Percentiles rank a stretch among this genome's conserved stretches.
Evolutionary conservation across 1,140 invertebrate genomes (phyloP).

Genomic region (Drosophila equinoxialis): DNA sequence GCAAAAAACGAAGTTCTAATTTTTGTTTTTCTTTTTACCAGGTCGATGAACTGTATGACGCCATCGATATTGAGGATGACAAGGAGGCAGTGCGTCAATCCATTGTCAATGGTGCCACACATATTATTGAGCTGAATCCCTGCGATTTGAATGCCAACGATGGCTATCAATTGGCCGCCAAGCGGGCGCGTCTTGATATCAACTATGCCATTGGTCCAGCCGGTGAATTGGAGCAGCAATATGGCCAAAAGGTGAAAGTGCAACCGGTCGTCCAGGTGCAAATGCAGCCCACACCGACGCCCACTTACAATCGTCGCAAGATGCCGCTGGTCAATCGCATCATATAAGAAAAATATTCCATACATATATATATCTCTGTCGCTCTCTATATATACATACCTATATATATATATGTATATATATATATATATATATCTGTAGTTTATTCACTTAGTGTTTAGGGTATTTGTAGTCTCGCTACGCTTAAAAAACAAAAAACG

Average conservation of each 20-base stretch:
- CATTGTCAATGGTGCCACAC: conserved; percentile 45
- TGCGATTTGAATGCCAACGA: conserved; percentile 73
- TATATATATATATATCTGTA: conserved; percentile 13
- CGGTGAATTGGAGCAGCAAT: conserved; percentile 73
- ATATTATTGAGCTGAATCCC: conserved; percentile 75
- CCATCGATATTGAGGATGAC: conserved; percentile 84
- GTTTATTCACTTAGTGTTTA: conserved; percentile 55
- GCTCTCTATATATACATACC: conserved; percentile 2
- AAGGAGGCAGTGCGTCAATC: conserved; percentile 83
- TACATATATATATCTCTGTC: background rate
- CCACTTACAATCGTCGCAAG: conserved; percentile 84
- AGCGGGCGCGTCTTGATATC: conserved; percentile 74
- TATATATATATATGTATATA: conserved; percentile 17
- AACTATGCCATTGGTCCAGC: conserved; percentile 80
- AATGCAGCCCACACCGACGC: conserved; percentile 42
- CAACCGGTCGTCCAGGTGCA: conserved; percentile 59
- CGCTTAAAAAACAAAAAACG: conserved; percentile 44
- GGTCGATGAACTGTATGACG: conserved; percentile 84
- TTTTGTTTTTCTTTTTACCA: conserved; percentile 23
- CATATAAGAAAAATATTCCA: conserved; percentile 67
- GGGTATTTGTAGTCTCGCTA: conserved; percentile 48
- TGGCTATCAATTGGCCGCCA: conserved; percentile 62
- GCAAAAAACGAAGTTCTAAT: background rate
- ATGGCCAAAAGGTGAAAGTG: conserved; percentile 72
- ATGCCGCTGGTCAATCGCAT: conserved; percentile 85